phyloP scores from a whole-genome alignment of 2,888 invertebrate species.

The Trilocha varians region DNA sequence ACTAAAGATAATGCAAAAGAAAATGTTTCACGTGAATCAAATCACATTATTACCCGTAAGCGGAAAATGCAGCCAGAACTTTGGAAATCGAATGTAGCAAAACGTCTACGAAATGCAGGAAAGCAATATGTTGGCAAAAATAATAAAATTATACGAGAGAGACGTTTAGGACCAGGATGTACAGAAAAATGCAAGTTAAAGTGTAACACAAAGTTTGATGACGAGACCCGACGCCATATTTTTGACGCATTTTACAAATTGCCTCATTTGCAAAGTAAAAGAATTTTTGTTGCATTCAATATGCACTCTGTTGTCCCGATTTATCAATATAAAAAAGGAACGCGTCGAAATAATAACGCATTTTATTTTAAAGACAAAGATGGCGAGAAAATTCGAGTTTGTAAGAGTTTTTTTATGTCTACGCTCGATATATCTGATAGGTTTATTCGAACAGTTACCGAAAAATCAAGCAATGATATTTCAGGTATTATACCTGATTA shows the following conservation, averaged over 20 bases:
- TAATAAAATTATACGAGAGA: conserved; percentile 8
- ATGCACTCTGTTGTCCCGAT: conserved; percentile 7
- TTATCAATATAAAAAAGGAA: conserved; percentile 9
- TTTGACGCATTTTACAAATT: conserved; percentile 7
- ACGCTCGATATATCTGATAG: conserved; percentile 2
- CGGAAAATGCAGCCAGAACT: conserved; percentile 3
- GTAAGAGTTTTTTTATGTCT: conserved; percentile 5
- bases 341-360: conserved; percentile 6
- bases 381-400: conserved; percentile 1
- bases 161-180: conserved; percentile 7
- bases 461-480: conserved; percentile 8
- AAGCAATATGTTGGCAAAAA: conserved; percentile 7
- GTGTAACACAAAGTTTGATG: conserved; percentile 6
- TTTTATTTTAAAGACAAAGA: neutral
- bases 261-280: conserved; percentile 8
- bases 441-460: conserved; percentile 6
- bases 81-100: conserved; percentile 9
- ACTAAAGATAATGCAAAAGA: conserved; percentile 5
- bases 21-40: conserved; percentile 6
- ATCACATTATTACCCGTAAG: conserved; percentile 3
- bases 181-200: conserved; percentile 7
- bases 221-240: conserved; percentile 7
- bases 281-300: conserved; percentile 7
- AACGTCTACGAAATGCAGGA: conserved; percentile 8
- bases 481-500: conserved; percentile 6